These are phyloP conservation scores for Lytechinus variegatus DNA, from an alignment of 35 echinoderm and acorn worm species.

Conservation along the genomic window DNA sequence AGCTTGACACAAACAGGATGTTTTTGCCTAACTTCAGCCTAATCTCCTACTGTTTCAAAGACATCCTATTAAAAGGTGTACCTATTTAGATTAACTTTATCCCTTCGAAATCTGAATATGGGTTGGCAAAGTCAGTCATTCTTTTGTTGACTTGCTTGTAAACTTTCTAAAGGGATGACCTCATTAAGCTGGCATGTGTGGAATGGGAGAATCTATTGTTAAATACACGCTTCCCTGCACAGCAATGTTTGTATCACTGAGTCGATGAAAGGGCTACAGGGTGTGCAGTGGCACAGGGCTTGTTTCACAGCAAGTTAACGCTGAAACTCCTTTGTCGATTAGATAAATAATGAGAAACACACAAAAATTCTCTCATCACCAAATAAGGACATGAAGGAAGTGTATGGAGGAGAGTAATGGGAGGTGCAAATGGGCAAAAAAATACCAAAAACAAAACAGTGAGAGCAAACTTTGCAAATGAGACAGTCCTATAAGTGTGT, in stretches of 20 bases:
- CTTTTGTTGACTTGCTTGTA: background rate
- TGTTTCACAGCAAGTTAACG: background rate
- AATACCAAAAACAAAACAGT: too few species aligned
- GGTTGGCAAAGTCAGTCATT: background rate
- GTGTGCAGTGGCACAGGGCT: background rate
- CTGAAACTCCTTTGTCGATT: background rate
- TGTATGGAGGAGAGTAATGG: too few species aligned
- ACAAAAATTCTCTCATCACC: background rate
- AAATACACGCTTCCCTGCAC: background rate
- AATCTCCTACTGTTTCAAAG: background rate
- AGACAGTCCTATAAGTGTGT: too few species aligned
- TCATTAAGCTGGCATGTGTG: background rate
- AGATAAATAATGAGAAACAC: too few species aligned
- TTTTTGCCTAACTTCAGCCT: background rate
- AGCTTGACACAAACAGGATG: constrained; percentile 30
- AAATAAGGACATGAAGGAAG: too few species aligned
- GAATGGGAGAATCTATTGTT: background rate
- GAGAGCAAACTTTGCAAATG: too few species aligned
- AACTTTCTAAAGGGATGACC: background rate
- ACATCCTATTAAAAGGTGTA: background rate
- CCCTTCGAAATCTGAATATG: background rate
- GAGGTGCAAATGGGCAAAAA: too few species aligned
- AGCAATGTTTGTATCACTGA: background rate
- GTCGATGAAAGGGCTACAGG: background rate
- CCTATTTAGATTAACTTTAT: background rate